Evolutionary conservation across 2,888 invertebrate genomes (phyloP), one percentile per base, ranked within the genome.

Genomic region (Drosophila bunnanda): DNA sequence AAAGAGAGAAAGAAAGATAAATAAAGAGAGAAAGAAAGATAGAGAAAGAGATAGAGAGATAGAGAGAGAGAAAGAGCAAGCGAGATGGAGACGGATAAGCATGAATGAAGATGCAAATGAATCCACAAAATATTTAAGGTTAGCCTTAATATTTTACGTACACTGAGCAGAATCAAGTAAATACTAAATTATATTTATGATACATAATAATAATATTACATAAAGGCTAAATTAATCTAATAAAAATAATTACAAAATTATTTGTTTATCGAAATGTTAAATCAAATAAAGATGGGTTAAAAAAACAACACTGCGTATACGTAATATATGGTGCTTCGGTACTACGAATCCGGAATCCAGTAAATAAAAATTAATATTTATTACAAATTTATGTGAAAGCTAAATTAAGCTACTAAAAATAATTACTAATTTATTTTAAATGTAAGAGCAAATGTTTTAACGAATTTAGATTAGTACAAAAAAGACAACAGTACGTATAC

Each of bases 21-120:
- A n/a, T n/a, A n/a, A n/a, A n/a, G n/a, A 57, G 32, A 22, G 41
- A 17, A n/a, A 59, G 44, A 15, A 10, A 34, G 43, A 50, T 30
- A 43, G 28, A 57, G 44, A 46, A 36, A 52, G 54, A 20, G 13
- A 20, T 13, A 32, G 22, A 32, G 53, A 39, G 17, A 46, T 54
- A 34, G 41, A 52, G 54, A 20, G 13, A 20, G n/a, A 32, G 22
- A 46, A 30, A 57, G 32, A 22, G 41, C 22, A n/a, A 59, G 44
- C 15, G 12, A 34, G 43, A 50, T 30, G 46, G 28, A 57, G 44
- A 46, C 28, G 46, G 41, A 36, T 41, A 39, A 34, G 59, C 64
- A 82, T 70, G 68, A 75, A 76, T 69, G 77, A 56, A 74, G 74
- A 86, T 82, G 77, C 66, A 72, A 76, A 84, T 70, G 72, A 81